phyloP scores from a whole-genome alignment of 2,888 invertebrate genomes.

The Pelosia muscerda region DNA sequence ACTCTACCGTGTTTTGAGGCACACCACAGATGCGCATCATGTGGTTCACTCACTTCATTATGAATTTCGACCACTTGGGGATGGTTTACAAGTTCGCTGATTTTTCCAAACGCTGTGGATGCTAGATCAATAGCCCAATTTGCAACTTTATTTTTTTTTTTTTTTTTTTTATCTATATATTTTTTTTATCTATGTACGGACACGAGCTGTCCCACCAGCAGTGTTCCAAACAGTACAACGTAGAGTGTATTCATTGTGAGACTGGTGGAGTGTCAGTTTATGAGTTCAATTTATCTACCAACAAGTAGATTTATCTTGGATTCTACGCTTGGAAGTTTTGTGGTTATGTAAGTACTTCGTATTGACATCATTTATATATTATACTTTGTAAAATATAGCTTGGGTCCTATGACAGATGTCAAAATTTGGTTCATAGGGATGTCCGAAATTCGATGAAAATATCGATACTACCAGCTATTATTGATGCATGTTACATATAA shows the following conservation, averaged over 20 bases:
- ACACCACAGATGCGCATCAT: constrained; percentile 14
- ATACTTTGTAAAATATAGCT: no score
- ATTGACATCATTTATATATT: no score
- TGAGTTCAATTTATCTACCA: neutral
- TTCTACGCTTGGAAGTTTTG: neutral
- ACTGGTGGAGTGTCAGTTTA: neutral
- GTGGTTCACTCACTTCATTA: constrained; percentile 14
- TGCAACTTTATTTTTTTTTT: no score
- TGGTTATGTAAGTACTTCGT: no score
- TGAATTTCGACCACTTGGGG: constrained; percentile 9
- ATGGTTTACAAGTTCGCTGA: neutral
- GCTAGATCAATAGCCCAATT: constrained; percentile 2
- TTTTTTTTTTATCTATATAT: no score
- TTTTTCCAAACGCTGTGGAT: neutral
- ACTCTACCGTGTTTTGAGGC: constrained; percentile 6
- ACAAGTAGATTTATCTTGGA: neutral
- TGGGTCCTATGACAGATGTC: no score
- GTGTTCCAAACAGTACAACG: neutral
- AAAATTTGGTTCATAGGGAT: no score
- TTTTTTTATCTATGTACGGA: no score
- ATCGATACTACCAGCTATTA: no score
- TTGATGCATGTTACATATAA: no score
- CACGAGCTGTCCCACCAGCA: constrained; percentile 6
- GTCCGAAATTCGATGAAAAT: no score
- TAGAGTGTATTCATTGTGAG: constrained; percentile 8